These are phyloP conservation scores for Lophotriccus pileatus DNA, from an alignment of 2,797 vertebrate species.

Conservation along the genomic window DNA sequence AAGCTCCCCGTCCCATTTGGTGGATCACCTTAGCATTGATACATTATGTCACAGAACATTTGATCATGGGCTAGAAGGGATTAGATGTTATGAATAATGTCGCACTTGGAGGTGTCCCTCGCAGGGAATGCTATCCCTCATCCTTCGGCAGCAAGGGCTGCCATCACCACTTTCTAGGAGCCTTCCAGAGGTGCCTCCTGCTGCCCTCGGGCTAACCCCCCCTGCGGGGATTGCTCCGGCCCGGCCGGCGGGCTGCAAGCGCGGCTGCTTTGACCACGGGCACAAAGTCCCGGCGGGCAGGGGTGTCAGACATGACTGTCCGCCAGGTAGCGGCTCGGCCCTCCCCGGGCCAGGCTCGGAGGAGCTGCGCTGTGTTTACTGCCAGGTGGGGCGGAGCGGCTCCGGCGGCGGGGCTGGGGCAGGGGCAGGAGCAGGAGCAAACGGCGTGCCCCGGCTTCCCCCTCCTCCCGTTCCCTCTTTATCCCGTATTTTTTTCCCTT, in stretches of 20 bases:
- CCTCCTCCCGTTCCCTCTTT: not conserved
- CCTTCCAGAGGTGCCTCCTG: not conserved
- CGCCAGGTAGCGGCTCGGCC: not conserved
- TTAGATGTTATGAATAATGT: accelerated
- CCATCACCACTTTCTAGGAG: not conserved
- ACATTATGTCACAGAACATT: not conserved
- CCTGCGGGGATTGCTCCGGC: accelerated
- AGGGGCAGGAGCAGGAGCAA: no score
- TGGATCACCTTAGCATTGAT: not conserved
- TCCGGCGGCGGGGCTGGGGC: not conserved
- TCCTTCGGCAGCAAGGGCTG: not conserved
- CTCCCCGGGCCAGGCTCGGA: accelerated
- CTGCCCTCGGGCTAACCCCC: not conserved
- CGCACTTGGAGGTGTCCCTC: accelerated
- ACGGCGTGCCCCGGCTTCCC: no score
- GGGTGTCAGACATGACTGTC: not conserved
- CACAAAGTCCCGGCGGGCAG: accelerated
- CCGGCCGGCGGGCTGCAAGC: not conserved
- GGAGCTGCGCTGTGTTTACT: not conserved
- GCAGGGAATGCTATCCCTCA: accelerated
- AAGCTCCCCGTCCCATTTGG: not conserved
- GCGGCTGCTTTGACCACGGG: not conserved
- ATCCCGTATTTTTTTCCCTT: constrained; percentile 38
- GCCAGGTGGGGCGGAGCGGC: not conserved
- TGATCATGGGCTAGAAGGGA: not conserved